A percentile compares a stretch with the other conserved stretches of the same genome.
Conservation (phyloP, 2,797 vertebrate genomes). For the Notolabrus celidotus region DNA sequence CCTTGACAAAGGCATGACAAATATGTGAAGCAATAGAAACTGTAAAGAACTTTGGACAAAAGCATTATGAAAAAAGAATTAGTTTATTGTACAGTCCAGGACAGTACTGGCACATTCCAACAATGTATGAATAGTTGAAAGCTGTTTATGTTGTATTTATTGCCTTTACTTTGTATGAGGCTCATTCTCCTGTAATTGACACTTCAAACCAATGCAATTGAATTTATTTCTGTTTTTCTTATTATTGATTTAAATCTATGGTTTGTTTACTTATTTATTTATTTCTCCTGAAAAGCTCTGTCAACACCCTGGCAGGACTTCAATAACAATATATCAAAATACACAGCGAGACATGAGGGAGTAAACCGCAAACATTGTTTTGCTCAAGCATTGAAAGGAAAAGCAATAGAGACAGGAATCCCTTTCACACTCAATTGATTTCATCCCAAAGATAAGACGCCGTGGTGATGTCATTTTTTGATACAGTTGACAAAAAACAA, state of each 20-base stretch:
- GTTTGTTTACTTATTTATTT: not conserved
- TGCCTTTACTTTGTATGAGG: not conserved
- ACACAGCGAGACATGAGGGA: constrained; percentile 15
- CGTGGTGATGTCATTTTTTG: constrained; percentile 36
- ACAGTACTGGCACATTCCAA: too few relatives aligned
- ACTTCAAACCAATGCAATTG: constrained; percentile 5
- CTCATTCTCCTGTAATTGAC: too few relatives aligned
- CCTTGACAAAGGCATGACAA: too few relatives aligned
- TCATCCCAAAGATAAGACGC: constrained; percentile 40
- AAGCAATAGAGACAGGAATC: constrained; percentile 19
- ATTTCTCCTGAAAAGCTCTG: constrained; percentile 7
- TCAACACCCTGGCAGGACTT: constrained; percentile 26
- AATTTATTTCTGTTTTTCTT: constrained; percentile 10
- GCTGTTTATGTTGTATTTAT: too few relatives aligned
- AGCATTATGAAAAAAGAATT: too few relatives aligned
- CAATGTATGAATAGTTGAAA: too few relatives aligned
- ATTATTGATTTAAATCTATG: fast-evolving
- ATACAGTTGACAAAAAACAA: constrained; percentile 39
- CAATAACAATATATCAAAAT: constrained; percentile 41
- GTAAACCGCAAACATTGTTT: constrained; percentile 45
- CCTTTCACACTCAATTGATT: constrained; percentile 48
- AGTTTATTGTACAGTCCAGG: too few relatives aligned
- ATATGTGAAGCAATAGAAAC: too few relatives aligned
- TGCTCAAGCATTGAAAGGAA: constrained; percentile 37
- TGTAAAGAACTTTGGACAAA: too few relatives aligned